phyloP scores from a whole-genome alignment of 2,888 invertebrate genomes.

The Laothoe populi region DNA sequence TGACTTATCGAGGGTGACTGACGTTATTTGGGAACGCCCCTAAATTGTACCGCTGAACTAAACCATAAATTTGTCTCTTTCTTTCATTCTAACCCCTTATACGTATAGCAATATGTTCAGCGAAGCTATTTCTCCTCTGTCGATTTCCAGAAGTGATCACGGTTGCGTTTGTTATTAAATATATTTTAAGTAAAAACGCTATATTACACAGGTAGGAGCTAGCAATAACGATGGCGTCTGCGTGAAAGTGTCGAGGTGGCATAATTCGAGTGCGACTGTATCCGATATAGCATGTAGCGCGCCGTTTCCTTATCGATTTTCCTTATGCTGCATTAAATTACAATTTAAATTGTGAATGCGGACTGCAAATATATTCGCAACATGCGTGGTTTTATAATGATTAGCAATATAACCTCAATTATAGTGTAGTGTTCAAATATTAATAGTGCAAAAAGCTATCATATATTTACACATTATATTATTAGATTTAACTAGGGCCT shows the following conservation, averaged over 20 bases:
- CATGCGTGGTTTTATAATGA: slow-evolving; percentile 58
- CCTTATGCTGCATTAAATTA: slow-evolving; percentile 81
- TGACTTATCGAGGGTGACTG: slow-evolving; percentile 32
- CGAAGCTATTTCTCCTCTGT: slow-evolving; percentile 53
- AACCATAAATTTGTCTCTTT: slow-evolving; percentile 66
- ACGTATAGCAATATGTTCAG: slow-evolving; percentile 53
- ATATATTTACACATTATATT: slow-evolving; percentile 17
- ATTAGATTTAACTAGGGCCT: slow-evolving; percentile 27
- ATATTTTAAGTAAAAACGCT: slow-evolving; percentile 33
- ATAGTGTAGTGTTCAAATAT: slow-evolving; percentile 44
- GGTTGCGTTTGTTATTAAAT: slow-evolving; percentile 42
- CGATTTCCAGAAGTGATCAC: slow-evolving; percentile 45
- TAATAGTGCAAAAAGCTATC: slow-evolving; percentile 35
- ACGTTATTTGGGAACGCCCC: slow-evolving; percentile 64
- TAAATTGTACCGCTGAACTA: slow-evolving; percentile 52
- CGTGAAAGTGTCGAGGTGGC: slow-evolving; percentile 61
- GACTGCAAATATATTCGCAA: slow-evolving; percentile 65
- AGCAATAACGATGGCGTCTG: slow-evolving; percentile 37
- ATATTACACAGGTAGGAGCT: slow-evolving; percentile 25
- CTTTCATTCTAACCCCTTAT: slow-evolving; percentile 53
- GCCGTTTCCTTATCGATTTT: slow-evolving; percentile 83
- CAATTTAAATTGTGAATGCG: slow-evolving; percentile 75
- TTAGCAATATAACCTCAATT: slow-evolving; percentile 47
- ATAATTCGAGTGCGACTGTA: slow-evolving; percentile 61
- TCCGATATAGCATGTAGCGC: slow-evolving; percentile 73